Evolutionary conservation across 1,140 invertebrate genomes (phyloP).

Genomic region (Tribolium castaneum): DNA sequence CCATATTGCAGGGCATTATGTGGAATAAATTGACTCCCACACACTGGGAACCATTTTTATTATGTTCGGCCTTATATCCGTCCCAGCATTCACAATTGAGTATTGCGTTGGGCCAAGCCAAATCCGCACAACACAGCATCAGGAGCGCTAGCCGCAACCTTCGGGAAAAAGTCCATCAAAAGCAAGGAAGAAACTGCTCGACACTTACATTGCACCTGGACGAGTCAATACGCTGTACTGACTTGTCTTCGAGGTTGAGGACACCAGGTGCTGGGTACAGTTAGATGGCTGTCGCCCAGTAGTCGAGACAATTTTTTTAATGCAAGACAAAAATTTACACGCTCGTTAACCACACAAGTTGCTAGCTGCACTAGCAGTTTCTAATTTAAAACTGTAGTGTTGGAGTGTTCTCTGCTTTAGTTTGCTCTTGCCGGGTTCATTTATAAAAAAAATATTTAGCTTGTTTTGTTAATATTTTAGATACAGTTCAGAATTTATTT

Average conservation of each 20-base stretch:
- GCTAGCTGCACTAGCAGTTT: no score
- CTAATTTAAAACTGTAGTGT: no score
- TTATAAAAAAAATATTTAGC: no score
- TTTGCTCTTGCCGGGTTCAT: no score
- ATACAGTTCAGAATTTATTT: background rate
- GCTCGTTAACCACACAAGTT: no score
- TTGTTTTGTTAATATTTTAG: no score
- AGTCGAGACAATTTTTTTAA: background rate
- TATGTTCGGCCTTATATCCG: conserved; percentile 52
- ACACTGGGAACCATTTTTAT: conserved; percentile 52
- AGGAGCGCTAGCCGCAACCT: conserved; percentile 2
- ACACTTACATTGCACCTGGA: background rate
- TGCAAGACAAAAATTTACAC: background rate
- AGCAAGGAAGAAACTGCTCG: background rate
- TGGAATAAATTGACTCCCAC: conserved; percentile 53
- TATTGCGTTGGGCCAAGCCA: background rate
- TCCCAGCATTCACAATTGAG: conserved; percentile 57
- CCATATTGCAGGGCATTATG: conserved; percentile 59
- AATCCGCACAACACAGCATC: conserved; percentile 1
- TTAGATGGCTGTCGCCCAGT: background rate
- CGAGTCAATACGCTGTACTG: background rate
- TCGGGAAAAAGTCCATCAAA: background rate
- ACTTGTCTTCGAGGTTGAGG: background rate
- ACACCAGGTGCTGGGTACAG: background rate
- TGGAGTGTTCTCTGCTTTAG: no score